Conservation (phyloP, 2,113 vertebrate genomes). For the Desmodus rotundus region DNA sequence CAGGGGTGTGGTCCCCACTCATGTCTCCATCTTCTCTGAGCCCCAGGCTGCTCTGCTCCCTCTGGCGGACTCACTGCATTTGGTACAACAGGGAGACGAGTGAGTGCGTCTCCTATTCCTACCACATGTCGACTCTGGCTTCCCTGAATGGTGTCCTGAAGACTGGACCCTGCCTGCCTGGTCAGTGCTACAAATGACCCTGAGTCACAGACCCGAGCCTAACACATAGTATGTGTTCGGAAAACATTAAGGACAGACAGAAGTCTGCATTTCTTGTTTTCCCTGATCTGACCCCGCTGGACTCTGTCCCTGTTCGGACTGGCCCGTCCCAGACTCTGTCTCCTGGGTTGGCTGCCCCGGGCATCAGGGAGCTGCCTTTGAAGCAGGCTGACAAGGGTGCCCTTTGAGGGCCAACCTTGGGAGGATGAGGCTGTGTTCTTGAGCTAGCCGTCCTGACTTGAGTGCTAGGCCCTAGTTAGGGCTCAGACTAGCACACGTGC, state of each 20-base stretch:
- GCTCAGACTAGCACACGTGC: too few relatives aligned
- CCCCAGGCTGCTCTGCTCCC: too few relatives aligned
- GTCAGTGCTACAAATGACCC: not conserved
- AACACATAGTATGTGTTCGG: not conserved
- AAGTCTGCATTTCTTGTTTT: not conserved
- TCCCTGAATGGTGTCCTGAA: not conserved
- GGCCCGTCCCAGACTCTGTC: not conserved
- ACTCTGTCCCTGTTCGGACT: not conserved
- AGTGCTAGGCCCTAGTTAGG: too few relatives aligned
- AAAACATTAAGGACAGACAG: not conserved
- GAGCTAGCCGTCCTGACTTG: not conserved
- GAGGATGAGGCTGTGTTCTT: not conserved
- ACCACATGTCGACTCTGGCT: not conserved
- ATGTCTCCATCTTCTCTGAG: too few relatives aligned
- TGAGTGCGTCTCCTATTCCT: too few relatives aligned
- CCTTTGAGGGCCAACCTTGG: not conserved
- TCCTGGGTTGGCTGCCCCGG: not conserved
- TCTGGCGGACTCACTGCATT: too few relatives aligned
- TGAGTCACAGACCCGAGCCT: not conserved
- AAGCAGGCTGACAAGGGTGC: too few relatives aligned
- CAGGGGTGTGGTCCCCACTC: too few relatives aligned
- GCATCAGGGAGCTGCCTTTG: not conserved
- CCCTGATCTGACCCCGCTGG: not conserved
- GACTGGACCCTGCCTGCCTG: not conserved
- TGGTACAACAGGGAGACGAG: too few relatives aligned